Conservation (phyloP, 2,113 vertebrate genomes). For the Cyanoliseus patagonus region DNA sequence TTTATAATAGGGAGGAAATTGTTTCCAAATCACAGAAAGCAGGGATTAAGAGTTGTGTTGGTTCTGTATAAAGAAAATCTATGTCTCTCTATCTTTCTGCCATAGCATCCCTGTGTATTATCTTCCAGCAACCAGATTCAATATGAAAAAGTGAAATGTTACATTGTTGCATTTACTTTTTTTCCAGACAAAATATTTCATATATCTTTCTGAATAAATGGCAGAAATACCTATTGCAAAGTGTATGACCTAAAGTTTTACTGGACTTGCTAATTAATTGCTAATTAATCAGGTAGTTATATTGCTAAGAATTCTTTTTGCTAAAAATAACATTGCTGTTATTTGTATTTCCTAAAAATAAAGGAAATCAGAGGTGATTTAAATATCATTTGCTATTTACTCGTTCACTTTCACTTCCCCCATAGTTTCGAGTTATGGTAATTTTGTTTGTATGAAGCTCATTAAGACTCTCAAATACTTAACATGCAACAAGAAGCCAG, state of each 20-base stretch:
- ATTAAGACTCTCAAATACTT: background rate
- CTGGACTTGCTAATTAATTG: background rate
- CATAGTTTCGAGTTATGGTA: background rate
- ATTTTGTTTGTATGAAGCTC: background rate
- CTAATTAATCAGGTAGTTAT: background rate
- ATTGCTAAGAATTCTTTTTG: background rate
- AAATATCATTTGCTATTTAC: background rate
- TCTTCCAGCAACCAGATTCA: background rate
- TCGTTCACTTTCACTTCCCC: background rate
- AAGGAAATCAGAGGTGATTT: background rate
- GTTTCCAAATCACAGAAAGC: background rate
- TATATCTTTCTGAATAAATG: background rate
- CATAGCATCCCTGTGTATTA: background rate
- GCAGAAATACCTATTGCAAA: background rate
- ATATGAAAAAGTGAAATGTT: background rate
- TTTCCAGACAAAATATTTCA: background rate
- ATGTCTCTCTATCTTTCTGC: background rate
- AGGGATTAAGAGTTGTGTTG: background rate
- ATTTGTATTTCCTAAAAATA: background rate
- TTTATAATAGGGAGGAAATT: background rate
- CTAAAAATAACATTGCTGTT: background rate
- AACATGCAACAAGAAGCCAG: background rate
- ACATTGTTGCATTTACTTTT: background rate
- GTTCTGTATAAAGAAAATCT: background rate
- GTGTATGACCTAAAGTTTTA: background rate